A percentile compares a stretch with the other conserved stretches of the same genome.
These are phyloP conservation scores for Fukomys damarensis DNA, from an alignment of 2,113 vertebrate species.

Conservation along the genomic window DNA sequence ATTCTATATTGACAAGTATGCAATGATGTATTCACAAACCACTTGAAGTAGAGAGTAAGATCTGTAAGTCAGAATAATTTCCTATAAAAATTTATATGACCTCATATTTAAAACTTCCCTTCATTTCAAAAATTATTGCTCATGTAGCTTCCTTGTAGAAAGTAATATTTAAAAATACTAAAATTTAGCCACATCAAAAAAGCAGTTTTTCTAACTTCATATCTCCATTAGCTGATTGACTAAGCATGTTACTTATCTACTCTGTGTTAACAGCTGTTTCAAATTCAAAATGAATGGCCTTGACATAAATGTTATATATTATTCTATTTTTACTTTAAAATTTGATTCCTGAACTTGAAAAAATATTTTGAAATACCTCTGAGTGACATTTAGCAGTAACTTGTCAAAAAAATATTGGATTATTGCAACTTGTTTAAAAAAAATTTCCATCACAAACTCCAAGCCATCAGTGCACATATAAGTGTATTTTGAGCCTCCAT, in stretches of 20 bases:
- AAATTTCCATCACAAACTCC: constrained; percentile 62
- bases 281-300: constrained; percentile 56
- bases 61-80: not conserved
- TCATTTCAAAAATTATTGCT: not conserved
- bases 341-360: constrained; percentile 40
- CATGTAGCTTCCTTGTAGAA: not conserved
- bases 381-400: constrained; percentile 70
- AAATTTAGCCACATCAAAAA: constrained; percentile 55
- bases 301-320: constrained; percentile 58
- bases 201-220: constrained; percentile 40
- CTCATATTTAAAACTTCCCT: not conserved
- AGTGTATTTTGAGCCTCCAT: constrained; percentile 42
- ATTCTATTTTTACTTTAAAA: constrained; percentile 51
- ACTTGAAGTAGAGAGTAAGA: not conserved
- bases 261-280: constrained; percentile 1
- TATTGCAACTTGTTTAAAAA: constrained; percentile 61
- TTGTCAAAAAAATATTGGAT: constrained; percentile 72
- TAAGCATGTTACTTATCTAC: not conserved
- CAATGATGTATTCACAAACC: not conserved
- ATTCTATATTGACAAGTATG: not conserved
- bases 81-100: not conserved
- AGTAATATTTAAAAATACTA: constrained; percentile 6
- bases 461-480: constrained; percentile 39
- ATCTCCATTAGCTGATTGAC: constrained; percentile 31
- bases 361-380: constrained; percentile 46